Percentiles rank a stretch among this genome's conserved stretches.
Conservation (phyloP, 30 jellyfish, hydroid and myxozoan species). For the Pelagia noctiluca region DNA sequence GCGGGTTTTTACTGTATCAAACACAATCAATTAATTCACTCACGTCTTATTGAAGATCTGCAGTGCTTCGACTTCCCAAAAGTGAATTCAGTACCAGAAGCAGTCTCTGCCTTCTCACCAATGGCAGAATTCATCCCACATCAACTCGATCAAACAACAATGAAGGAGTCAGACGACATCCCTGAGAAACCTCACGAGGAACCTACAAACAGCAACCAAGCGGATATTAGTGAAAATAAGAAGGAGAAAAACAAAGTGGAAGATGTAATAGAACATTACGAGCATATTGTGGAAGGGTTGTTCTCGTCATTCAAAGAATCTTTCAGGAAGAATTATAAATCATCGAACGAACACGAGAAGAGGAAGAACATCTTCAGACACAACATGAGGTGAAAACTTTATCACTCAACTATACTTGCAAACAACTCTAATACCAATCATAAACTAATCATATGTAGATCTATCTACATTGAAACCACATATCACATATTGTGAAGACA, state of each 20-base stretch:
- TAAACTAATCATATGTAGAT: too few species aligned
- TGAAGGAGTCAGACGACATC: slow-evolving; percentile 43
- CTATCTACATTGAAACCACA: too few species aligned
- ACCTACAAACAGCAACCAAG: not conserved
- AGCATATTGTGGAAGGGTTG: slow-evolving; percentile 66
- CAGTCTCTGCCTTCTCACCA: slow-evolving; percentile 79
- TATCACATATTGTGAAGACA: too few species aligned
- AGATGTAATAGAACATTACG: slow-evolving; percentile 51
- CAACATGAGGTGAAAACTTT: slow-evolving; percentile 77
- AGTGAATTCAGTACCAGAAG: slow-evolving; percentile 68
- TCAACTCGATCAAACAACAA: slow-evolving; percentile 34
- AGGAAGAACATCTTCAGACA: slow-evolving; percentile 90
- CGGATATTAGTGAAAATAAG: slow-evolving; percentile 7
- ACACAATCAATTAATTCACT: too few species aligned
- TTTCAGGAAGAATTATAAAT: slow-evolving; percentile 69
- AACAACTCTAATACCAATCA: too few species aligned
- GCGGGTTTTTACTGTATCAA: too few species aligned
- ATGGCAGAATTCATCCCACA: slow-evolving; percentile 90
- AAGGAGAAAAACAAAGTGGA: not conserved
- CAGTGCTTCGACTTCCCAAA: slow-evolving; percentile 82
- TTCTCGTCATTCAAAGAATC: slow-evolving; percentile 64
- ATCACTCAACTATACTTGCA: too few species aligned
- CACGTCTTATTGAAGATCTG: slow-evolving; percentile 73
- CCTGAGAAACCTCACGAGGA: slow-evolving; percentile 29
- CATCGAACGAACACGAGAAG: slow-evolving; percentile 78